Evolutionary conservation across 2,113 vertebrate genomes (phyloP), one percentile per base, ranked within the genome.

Genomic region (Stictonetta naevosa): DNA sequence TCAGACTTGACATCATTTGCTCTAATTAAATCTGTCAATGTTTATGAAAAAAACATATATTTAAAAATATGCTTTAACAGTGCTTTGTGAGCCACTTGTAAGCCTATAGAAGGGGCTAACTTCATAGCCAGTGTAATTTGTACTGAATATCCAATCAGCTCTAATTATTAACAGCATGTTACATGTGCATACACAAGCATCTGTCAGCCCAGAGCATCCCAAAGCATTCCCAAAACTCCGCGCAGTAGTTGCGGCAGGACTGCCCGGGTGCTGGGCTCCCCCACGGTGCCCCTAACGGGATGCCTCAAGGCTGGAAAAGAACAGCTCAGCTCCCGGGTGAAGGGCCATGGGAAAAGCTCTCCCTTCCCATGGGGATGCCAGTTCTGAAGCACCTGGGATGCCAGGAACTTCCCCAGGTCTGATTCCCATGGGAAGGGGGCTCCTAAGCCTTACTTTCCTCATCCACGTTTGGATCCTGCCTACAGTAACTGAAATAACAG

Each of bases 131-230:
- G 93, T 66, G 80, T 94, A 94, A 96, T 96, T 95, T 94, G 90
- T 44, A 91, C 66, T 96, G 91, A 96, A 94, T 94, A 93, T 93
- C 94, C 94, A 97, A 96, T 96, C 94, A 96, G 93, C 85, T 68
- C 74, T 96, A 96, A 97, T 97, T 94, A 96, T 96, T 96, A 93
- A 85, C 88, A 95, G 83, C 87, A 96, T 21, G 77, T 89, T 95
- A 93, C 92, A 92, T 78, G 92, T 82, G 92, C 92, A 88, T 93
- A 96, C 92, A 93, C 86, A 95, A 95, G 95, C 96, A 97, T 96
- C 96, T 96, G 95, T 21, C 92, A 96, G 81, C 88, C 93, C 80
- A 82, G 90, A 93, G 93, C 83, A 94, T 95, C 93, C 88, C 88
- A 94, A 92, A 75, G 67, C 66, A 36, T 75, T 91, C 78, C 53